Evolutionary conservation across 2,113 vertebrate species (phyloP).

Genomic region (Burhinus bistriatus): DNA sequence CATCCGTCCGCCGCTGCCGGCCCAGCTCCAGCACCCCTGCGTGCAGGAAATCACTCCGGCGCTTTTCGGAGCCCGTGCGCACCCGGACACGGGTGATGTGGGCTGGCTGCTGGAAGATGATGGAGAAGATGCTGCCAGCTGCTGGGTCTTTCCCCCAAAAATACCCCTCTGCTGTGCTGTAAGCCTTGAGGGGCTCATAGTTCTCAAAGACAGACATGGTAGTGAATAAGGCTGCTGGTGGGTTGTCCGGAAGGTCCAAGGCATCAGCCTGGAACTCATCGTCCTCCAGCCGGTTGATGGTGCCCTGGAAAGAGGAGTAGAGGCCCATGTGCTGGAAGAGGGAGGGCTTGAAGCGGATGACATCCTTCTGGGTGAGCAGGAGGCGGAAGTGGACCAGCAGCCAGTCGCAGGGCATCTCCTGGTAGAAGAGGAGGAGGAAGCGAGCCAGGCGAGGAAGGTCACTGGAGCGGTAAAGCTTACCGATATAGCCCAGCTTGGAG

Average conservation of each 20-base stretch:
- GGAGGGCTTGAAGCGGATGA: conserved; percentile 79
- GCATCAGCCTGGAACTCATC: conserved; percentile 66
- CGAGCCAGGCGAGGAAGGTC: conserved; percentile 78
- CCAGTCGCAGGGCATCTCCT: conserved; percentile 86
- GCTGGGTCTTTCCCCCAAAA: conserved; percentile 77
- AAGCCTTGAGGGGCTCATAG: conserved; percentile 72
- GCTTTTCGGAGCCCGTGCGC: conserved; percentile 64
- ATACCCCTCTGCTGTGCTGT: conserved; percentile 55
- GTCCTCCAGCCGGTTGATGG: conserved; percentile 75
- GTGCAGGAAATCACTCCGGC: conserved; percentile 47
- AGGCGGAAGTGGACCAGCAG: conserved; percentile 80
- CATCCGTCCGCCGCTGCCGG: fast-evolving
- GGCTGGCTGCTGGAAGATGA: conserved; percentile 68
- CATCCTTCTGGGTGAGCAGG: conserved; percentile 77
- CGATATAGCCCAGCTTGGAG: conserved; percentile 84
- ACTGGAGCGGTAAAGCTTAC: conserved; percentile 82
- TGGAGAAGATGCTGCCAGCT: conserved; percentile 71
- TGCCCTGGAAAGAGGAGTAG: conserved; percentile 78
- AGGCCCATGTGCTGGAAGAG: conserved; percentile 82
- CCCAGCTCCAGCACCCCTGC: conserved; percentile 79
- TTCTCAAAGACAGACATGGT: conserved; percentile 65
- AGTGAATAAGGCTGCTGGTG: conserved; percentile 68
- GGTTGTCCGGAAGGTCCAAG: conserved; percentile 71
- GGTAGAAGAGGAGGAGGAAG: conserved; percentile 87
- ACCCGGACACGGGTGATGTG: conserved; percentile 67